A percentile compares a stretch with the other conserved stretches of the same genome.
phyloP scores from a whole-genome alignment of 2,113 vertebrate species.

The Sigmodon hispidus region DNA sequence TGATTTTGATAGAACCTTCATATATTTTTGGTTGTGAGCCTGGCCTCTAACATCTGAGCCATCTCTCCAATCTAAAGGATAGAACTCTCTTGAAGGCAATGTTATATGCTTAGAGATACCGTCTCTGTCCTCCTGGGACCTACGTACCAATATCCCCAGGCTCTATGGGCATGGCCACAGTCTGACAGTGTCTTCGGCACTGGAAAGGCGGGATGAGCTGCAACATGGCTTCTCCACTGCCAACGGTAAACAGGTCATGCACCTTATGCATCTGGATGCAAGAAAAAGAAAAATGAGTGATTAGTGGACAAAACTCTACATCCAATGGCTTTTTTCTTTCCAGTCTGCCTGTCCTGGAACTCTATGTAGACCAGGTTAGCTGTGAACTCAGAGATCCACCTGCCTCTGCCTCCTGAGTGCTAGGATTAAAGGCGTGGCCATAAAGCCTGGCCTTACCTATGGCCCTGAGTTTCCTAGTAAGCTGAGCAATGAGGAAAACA shows the following conservation, averaged over 20 bases:
- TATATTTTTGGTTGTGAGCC: neutral
- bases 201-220: constrained; percentile 80
- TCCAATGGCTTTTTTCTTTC: neutral
- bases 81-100: neutral
- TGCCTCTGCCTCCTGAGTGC: neutral
- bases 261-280: constrained; percentile 78
- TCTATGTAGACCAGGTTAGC: neutral
- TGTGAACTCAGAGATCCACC: neutral
- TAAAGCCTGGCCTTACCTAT: neutral
- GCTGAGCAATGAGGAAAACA: constrained; percentile 3
- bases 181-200: constrained; percentile 84
- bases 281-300: neutral
- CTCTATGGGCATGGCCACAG: constrained; percentile 80
- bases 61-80: neutral
- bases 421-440: too few species aligned
- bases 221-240: constrained; percentile 84
- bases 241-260: constrained; percentile 81
- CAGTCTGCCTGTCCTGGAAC: neutral
- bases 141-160: constrained; percentile 86
- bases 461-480: constrained; percentile 6
- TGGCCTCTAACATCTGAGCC: too few species aligned
- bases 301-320: neutral
- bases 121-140: neutral
- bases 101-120: neutral
- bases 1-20: neutral